Percentiles rank a stretch among this genome's conserved stretches.
phyloP scores from a whole-genome alignment of 2,797 vertebrate species.

The Craterocephalus amniculus region DNA sequence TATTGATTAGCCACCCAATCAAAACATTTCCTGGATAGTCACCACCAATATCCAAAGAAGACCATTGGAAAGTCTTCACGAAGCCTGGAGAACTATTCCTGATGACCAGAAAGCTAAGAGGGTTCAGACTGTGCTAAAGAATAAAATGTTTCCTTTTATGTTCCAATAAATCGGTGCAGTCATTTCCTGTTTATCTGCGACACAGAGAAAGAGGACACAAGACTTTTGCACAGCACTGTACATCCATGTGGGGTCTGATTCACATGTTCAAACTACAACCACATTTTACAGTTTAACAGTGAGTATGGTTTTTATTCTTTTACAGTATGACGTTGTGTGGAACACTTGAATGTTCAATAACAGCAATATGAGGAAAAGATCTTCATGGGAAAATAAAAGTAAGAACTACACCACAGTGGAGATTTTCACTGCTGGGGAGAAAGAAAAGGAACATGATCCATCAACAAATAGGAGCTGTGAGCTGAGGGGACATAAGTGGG shows the following conservation, averaged over 20 bases:
- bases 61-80: background rate
- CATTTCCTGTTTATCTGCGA: background rate
- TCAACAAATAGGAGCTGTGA: constrained; percentile 65
- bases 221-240: too few species aligned
- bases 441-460: constrained; percentile 48
- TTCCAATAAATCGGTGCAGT: background rate
- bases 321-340: background rate
- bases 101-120: background rate
- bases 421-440: constrained; percentile 24
- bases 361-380: background rate
- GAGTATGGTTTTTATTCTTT: background rate
- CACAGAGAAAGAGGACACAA: background rate
- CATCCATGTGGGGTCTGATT: background rate
- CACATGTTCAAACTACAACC: too few species aligned
- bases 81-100: background rate
- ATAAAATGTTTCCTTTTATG: background rate
- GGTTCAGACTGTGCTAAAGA: background rate
- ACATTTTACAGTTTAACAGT: too few species aligned
- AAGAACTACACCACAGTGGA: constrained; percentile 5
- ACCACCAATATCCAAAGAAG: too few species aligned
- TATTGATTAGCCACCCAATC: background rate
- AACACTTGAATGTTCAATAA: background rate
- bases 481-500: constrained; percentile 79
- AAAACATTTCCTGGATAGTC: background rate
- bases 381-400: constrained; percentile 9